Base-by-base conservation (phyloP, 2,797 vertebrate genomes). In the Neosilurus mollespiculum region DNA sequence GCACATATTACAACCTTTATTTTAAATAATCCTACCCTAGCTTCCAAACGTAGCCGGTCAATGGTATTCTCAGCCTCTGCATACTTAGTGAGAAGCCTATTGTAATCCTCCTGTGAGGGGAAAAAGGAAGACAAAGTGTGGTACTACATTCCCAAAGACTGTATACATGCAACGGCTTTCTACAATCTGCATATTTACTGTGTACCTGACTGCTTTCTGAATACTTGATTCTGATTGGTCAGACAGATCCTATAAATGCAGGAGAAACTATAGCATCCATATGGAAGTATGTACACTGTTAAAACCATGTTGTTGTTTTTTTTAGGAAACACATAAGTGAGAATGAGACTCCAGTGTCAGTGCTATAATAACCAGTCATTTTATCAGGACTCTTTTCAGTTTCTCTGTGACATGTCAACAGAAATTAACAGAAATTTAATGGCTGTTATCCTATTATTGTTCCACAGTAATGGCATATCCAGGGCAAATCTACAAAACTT, bases 61-160 rank as follows among this genome's bases (percentile, higher is more conserved):
- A 99, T 98, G 86, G 97, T 99, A 91, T 98, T 99, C 88, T 98
- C 96, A 0, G 97, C 97, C 87, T 97, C 98, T 0, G 98, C 98
- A 0, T 96, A 96, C 91, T 97, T 97, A 80, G 96, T 98, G 90
- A 98, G 94, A 89, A 99, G 95, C 87, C 90, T 96, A 92, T 94
- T 95, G 89, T 99, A 96, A 87, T 97, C 96, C 7, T 99, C 97
- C 98, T 99, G 87, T 0, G 49, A 87, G 79, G 90, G 72, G 12
- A 73, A 53, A 77, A 43, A 34, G 20, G 11, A n/a, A 77, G 20
- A n/a, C 56, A 34, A 56, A 56, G 20, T 11, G 51, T 11, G 24
- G 49, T 24, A 53, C 24, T n/a, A 71, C 69, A 4, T 24, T 24
- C 9, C 72, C 18, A 75, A 34, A 11, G 53, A 15, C 16, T 58